Evolutionary conservation across 2,113 vertebrate genomes (phyloP).

Genomic region (Antechinus stuartii): DNA sequence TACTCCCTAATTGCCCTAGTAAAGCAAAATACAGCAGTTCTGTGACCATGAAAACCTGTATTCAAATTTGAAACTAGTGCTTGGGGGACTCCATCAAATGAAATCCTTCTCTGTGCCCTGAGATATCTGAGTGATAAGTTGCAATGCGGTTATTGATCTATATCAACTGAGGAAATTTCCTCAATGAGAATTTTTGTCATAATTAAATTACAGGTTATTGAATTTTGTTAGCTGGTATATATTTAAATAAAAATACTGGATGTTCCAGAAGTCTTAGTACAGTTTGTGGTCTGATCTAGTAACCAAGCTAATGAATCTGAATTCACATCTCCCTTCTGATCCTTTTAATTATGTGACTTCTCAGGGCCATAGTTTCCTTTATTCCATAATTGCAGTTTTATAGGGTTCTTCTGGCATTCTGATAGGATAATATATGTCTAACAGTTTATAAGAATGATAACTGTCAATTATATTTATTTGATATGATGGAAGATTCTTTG

Average conservation of each 20-base stretch:
- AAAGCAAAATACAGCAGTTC: background rate
- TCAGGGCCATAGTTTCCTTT: background rate
- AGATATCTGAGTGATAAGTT: background rate
- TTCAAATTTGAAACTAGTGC: background rate
- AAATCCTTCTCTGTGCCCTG: background rate
- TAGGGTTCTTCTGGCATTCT: background rate
- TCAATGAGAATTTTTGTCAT: background rate
- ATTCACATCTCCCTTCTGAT: background rate
- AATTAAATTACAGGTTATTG: background rate
- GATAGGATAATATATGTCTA: background rate
- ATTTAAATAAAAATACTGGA: background rate
- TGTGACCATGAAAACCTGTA: background rate
- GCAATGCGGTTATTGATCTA: background rate
- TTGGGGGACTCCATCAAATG: background rate
- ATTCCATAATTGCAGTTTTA: background rate
- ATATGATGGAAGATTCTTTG: background rate
- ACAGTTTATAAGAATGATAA: background rate
- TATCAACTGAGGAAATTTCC: background rate
- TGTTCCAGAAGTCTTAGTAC: background rate
- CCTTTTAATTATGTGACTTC: background rate
- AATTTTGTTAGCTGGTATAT: background rate
- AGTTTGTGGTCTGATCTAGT: background rate
- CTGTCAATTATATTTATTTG: background rate
- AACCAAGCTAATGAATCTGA: background rate
- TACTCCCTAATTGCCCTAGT: background rate